These are phyloP conservation scores for Ferrisia virgata DNA, from an alignment of 2,888 invertebrate species.

Conservation along the genomic window DNA sequence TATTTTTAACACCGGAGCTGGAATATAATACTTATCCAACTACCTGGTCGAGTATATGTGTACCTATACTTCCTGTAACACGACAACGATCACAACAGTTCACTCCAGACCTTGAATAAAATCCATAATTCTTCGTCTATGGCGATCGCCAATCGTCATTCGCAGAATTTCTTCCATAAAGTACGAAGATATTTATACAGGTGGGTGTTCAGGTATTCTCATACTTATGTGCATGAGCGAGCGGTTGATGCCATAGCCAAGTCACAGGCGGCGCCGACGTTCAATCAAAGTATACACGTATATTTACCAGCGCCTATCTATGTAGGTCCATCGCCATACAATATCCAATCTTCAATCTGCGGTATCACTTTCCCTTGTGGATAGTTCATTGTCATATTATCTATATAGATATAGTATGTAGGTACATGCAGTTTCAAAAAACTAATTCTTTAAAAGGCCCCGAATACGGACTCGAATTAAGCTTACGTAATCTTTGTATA, in stretches of 20 bases:
- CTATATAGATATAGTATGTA: too few relatives aligned
- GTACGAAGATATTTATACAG: too few relatives aligned
- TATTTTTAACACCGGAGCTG: not conserved
- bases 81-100: not conserved
- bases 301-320: too few relatives aligned
- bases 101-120: not conserved
- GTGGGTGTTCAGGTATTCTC: too few relatives aligned
- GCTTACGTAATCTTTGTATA: not conserved
- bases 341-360: too few relatives aligned
- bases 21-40: too few relatives aligned
- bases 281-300: too few relatives aligned
- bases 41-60: too few relatives aligned
- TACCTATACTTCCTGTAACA: not conserved
- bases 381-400: not conserved
- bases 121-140: not conserved
- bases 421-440: too few relatives aligned
- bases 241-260: too few relatives aligned
- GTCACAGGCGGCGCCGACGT: not conserved
- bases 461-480: not conserved
- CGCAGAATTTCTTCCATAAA: not conserved
- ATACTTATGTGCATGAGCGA: too few relatives aligned
- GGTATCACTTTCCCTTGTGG: not conserved
- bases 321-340: too few relatives aligned
- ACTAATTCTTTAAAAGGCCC: not conserved
- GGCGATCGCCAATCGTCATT: not conserved